Percentiles rank a stretch among this genome's conserved stretches.
phyloP scores from a whole-genome alignment of 2,797 vertebrate species.

The Perodicticus potto region DNA sequence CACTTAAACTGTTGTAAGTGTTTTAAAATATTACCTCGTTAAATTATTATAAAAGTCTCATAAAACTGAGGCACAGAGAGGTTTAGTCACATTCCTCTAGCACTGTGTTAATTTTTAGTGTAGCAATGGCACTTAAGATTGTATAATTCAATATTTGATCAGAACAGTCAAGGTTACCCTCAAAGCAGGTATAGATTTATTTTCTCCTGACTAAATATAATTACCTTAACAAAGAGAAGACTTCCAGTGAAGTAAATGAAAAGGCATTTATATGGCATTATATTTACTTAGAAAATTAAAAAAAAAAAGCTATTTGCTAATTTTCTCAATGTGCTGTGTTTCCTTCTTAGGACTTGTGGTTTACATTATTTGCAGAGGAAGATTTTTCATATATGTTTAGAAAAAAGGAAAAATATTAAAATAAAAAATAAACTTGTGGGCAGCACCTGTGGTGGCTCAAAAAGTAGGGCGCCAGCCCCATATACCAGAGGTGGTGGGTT shows the following conservation, averaged over 20 bases:
- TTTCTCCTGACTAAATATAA: neutral
- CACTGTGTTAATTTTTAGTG: neutral
- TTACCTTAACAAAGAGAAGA: slow-evolving; percentile 22
- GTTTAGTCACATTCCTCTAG: neutral
- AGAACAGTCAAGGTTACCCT: neutral
- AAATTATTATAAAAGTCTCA: neutral
- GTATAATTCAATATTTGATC: neutral
- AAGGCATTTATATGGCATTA: neutral
- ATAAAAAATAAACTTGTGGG: neutral
- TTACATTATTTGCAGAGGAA: slow-evolving; percentile 32
- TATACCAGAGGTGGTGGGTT: too few species aligned
- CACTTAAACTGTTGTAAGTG: neutral
- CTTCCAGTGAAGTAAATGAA: neutral
- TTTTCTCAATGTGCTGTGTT: neutral
- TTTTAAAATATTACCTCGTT: neutral
- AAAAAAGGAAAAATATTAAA: neutral
- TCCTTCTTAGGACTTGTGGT: neutral
- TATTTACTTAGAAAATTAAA: slow-evolving; percentile 47
- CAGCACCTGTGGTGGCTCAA: too few species aligned
- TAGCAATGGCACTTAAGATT: neutral
- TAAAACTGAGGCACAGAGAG: neutral
- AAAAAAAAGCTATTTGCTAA: slow-evolving; percentile 2
- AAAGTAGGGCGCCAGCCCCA: too few species aligned
- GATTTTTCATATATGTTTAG: neutral
- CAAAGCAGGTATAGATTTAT: neutral